Conservation (phyloP, 2,113 vertebrate genomes). For the Motacilla alba region DNA sequence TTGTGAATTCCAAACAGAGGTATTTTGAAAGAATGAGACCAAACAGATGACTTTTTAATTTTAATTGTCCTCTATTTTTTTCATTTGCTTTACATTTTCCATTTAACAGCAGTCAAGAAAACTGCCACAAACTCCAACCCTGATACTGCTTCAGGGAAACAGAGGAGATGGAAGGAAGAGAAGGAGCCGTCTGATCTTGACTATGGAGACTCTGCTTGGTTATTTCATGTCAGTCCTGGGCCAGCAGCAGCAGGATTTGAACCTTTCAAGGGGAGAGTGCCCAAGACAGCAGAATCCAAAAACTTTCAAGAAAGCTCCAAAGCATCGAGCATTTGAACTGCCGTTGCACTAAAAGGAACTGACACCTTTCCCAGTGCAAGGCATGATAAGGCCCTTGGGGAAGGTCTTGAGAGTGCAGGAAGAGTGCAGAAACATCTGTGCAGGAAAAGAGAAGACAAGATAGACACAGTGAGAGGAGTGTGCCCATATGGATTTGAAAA, state of each 20-base stretch:
- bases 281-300: neutral
- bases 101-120: neutral
- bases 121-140: neutral
- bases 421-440: neutral
- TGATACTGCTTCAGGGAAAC: neutral
- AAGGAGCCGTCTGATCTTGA: neutral
- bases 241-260: neutral
- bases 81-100: neutral
- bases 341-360: neutral
- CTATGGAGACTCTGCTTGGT: neutral
- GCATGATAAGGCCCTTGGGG: neutral
- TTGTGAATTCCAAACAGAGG: neutral
- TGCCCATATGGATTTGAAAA: neutral
- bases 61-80: neutral
- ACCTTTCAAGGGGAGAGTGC: neutral
- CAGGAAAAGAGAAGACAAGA: neutral
- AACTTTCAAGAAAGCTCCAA: neutral
- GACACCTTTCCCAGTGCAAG: neutral
- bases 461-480: accelerated
- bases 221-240: neutral
- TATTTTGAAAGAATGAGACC: neutral
- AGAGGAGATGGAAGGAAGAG: neutral
- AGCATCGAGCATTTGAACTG: neutral
- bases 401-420: neutral
- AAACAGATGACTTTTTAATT: neutral